Evolutionary conservation across 2,888 invertebrate species (phyloP), one percentile per base, ranked within the genome.

Genomic region (Drosophila sordidula): DNA sequence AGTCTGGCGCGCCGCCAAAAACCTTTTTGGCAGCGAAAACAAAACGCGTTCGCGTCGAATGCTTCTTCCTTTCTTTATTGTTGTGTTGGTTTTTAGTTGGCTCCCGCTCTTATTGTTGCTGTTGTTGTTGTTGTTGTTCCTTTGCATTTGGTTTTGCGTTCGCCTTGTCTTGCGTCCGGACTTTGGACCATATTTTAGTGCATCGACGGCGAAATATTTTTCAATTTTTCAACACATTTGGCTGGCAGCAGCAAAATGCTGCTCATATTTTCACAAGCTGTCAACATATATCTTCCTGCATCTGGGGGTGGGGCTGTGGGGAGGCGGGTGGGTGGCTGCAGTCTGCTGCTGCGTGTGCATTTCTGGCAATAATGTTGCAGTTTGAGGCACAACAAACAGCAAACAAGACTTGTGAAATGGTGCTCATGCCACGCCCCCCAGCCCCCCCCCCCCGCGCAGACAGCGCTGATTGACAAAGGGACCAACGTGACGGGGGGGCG

Each of bases 171-270:
- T 58, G 52, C 16, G 34, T 56, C 52, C 55, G 57, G 38, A 11
- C 36, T 63, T 25, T 39, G 59, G 54, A 81, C 76, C 83, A 84
- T 84, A 84, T 82, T 87, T 84, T 82, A 84, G 85, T 74, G 74
- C 83, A 87, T 84, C 87, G 83, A 84, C 75, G 76, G 80, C 79
- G 82, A 87, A 84, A 84, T 87, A 87, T 84, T 84, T 83, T 84
- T 84, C 85, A 87, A 81, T 84, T 84, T 84, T 84, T 84, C 83
- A 84, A 87, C 83, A 87, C 82, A 83, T 83, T 83, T 83, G 87
- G 83, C 87, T 87, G 82, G 82, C 76, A 85, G 72, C 79, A 78
- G 82, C 87, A 85, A 83, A 83, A 87, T 64, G 85, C 72, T 85
- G 87, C 79, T 84, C 83, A 84, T 84, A 84, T 84, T 84, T 84